phyloP scores from a whole-genome alignment of 2,888 invertebrate genomes.

The Criorhina ranunculi region DNA sequence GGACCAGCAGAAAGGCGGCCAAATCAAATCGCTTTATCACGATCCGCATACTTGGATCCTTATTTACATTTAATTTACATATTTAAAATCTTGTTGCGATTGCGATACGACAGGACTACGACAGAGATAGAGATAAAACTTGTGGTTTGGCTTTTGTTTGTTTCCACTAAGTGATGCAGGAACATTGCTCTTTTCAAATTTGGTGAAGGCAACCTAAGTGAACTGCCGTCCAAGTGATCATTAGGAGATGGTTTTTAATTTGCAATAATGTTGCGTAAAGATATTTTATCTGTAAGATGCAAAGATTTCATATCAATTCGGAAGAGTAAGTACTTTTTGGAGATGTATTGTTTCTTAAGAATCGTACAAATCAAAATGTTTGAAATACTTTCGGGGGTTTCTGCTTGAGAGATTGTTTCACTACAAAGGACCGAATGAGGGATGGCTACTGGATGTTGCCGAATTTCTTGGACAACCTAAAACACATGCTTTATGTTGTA shows the following conservation, averaged over 20 bases:
- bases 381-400: conserved; percentile 28
- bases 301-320: conserved; percentile 62
- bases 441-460: too few species aligned
- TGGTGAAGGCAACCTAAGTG: conserved; percentile 11
- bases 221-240: conserved; percentile 52
- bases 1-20: conserved; percentile 75
- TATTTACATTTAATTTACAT: conserved; percentile 77
- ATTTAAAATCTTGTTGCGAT: conserved; percentile 76
- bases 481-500: too few species aligned
- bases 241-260: conserved; percentile 66
- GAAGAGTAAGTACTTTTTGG: conserved; percentile 24
- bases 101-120: conserved; percentile 74
- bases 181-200: conserved; percentile 47
- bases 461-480: too few species aligned
- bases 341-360: conserved; percentile 57
- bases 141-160: conserved; percentile 64
- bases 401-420: background rate
- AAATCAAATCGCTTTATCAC: conserved; percentile 77
- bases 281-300: conserved; percentile 39
- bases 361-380: conserved; percentile 62
- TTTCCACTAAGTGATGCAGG: conserved; percentile 45
- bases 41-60: conserved; percentile 76
- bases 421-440: too few species aligned
- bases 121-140: conserved; percentile 69
- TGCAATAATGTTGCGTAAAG: conserved; percentile 59